These are phyloP conservation scores for Onychomys leucogaster DNA, from an alignment of 2,797 vertebrate genomes.

Conservation along the genomic window DNA sequence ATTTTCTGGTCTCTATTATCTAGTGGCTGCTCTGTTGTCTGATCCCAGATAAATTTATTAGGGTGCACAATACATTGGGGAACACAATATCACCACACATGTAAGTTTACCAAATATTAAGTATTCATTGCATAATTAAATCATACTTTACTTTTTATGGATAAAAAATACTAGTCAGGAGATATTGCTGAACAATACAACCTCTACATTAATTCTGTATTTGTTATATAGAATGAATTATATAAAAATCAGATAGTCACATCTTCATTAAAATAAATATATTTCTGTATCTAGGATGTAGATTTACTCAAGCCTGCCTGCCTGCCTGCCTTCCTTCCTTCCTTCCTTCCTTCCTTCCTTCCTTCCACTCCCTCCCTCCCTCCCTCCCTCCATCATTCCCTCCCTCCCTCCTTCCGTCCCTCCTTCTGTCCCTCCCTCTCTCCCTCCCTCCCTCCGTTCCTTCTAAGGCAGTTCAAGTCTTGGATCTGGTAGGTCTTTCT, in stretches of 20 bases:
- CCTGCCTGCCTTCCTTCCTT: background rate
- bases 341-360: background rate
- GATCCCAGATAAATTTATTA: too few species aligned
- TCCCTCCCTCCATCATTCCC: background rate
- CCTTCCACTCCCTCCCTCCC: background rate
- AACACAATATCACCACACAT: too few species aligned
- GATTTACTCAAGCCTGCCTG: background rate
- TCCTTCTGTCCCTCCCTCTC: background rate
- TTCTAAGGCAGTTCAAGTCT: background rate
- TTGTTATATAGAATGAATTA: background rate
- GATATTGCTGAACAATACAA: background rate
- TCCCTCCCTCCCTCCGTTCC: background rate
- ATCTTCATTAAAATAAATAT: background rate
- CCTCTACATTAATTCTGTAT: background rate
- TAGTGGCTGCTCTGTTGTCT: too few species aligned
- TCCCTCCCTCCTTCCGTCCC: too few species aligned
- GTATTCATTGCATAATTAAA: background rate
- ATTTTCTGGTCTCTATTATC: too few species aligned
- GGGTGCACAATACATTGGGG: too few species aligned
- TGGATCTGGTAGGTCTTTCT: too few species aligned
- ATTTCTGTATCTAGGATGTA: background rate
- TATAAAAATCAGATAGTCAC: background rate
- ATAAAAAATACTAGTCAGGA: background rate
- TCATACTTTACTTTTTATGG: background rate
- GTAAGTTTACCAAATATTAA: background rate